Percentiles rank a stretch among this genome's conserved stretches.
phyloP scores from a whole-genome alignment of 2,113 vertebrate genomes.

The Lichenostomus cassidix region DNA sequence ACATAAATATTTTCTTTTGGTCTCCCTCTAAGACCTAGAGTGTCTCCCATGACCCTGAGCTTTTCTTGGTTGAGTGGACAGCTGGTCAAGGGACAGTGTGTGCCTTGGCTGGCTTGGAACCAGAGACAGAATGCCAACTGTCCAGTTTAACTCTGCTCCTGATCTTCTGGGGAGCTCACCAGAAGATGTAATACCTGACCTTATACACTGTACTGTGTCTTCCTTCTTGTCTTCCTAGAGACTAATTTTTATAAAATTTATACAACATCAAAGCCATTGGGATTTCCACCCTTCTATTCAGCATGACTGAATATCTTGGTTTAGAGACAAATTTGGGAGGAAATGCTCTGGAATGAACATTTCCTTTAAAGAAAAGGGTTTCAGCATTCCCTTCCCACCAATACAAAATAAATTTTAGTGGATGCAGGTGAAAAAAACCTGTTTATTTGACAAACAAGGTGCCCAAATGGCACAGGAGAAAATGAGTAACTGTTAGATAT shows the following conservation, averaged over 20 bases:
- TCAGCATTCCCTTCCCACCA: too few relatives aligned
- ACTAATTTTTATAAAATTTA: not conserved
- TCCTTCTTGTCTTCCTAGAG: not conserved
- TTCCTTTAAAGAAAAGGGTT: too few relatives aligned
- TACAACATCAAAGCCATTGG: not conserved
- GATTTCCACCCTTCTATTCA: not conserved
- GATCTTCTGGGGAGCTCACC: not conserved
- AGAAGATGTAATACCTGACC: not conserved
- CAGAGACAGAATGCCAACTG: not conserved
- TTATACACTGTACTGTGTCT: not conserved
- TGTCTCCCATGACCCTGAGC: not conserved
- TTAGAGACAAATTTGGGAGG: too few relatives aligned
- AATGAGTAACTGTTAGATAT: too few relatives aligned
- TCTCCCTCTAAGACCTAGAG: not conserved
- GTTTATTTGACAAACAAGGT: too few relatives aligned
- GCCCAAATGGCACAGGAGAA: too few relatives aligned
- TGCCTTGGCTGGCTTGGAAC: not conserved
- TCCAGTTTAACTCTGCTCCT: not conserved
- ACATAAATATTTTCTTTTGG: not conserved
- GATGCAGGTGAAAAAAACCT: too few relatives aligned
- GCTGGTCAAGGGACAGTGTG: accelerated
- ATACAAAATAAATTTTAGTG: too few relatives aligned
- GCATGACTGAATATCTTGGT: not conserved
- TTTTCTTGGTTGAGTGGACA: not conserved
- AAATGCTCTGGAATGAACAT: too few relatives aligned